phyloP scores from a whole-genome alignment of 64 coral and sea anemone genomes.

The Dendrophyllia cribrosa region DNA sequence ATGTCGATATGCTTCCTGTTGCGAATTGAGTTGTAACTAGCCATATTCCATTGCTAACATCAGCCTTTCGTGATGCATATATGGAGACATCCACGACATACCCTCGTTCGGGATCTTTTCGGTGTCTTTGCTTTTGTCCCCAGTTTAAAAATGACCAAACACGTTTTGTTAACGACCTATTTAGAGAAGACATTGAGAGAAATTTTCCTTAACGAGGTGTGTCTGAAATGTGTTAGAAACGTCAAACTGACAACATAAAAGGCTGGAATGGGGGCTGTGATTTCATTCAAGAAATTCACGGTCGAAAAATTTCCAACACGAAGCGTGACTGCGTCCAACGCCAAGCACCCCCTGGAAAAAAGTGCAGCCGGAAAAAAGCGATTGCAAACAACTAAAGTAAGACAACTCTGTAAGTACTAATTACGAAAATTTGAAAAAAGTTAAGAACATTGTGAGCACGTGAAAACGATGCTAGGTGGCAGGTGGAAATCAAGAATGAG shows the following conservation, averaged over 20 bases:
- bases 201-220: conserved; percentile 2
- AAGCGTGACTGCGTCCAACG: too few relatives aligned
- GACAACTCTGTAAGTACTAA: neutral
- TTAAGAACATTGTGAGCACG: neutral
- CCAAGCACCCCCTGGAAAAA: neutral
- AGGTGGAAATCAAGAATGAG: conserved; percentile 11
- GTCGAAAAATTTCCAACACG: neutral
- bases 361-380: neutral
- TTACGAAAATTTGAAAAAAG: neutral
- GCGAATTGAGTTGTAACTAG: too few relatives aligned
- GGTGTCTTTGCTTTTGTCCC: neutral
- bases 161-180: conserved; percentile 11
- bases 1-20: too few relatives aligned
- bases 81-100: neutral
- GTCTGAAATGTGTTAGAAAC: conserved; percentile 1
- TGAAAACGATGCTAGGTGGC: neutral
- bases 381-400: too few relatives aligned
- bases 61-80: too few relatives aligned
- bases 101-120: neutral
- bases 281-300: neutral
- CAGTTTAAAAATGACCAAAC: neutral
- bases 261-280: neutral
- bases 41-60: too few relatives aligned
- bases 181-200: neutral
- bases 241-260: neutral